Base-by-base conservation (phyloP, 2,888 invertebrate genomes). In the Carabus problematicus region DNA sequence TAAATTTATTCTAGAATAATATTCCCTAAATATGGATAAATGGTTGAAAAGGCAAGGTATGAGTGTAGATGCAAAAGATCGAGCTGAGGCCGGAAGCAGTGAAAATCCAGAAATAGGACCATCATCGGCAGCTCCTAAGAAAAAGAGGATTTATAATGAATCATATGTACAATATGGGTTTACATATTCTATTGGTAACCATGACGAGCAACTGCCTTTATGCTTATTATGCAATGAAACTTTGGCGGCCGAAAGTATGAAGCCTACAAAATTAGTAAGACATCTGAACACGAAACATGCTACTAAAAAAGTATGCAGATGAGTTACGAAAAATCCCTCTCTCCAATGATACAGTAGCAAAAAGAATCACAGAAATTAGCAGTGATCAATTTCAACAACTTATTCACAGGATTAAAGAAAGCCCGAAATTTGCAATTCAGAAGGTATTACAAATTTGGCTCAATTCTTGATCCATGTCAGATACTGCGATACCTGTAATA, bases 151-250 rank as follows among this genome's bases (percentile, higher is more conserved):
- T 4, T 52, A 52, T 52, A 52, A 52, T n/a, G 52, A 52, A 52
- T 52, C 52, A 52, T 52, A 52, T 52, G 3, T 52, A 52, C 60
- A 71, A 64, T 72, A 60, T 43, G 72, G 69, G 18, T 73, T 73
- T 58, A 71, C 61, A 42, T 69, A 19, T 56, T 16, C 43, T 29
- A 14, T 14, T 58, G 8, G 43, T 14, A 63, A 70, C 3, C 62
- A 70, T 49, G 70, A 71, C 43, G 68, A 71, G 61, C 58, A 69
- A 52, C 52, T 52, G 62, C 73, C 73, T 42, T 66, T 69, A 42
- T 72, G 72, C 55, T 66, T 73, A 45, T 70, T 72, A 56, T 73
- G 71, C 59, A 68, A 70, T 45, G 72, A 72, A 62, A 41, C 47
- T 52, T 70, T 73, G 54, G 67, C 72, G 42, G 66, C 64, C 45